A percentile compares a stretch with the other conserved stretches of the same genome.
These are phyloP conservation scores for Ryuthela nishihirai DNA, from an alignment of 2,888 invertebrate genomes.

Conservation along the genomic window DNA sequence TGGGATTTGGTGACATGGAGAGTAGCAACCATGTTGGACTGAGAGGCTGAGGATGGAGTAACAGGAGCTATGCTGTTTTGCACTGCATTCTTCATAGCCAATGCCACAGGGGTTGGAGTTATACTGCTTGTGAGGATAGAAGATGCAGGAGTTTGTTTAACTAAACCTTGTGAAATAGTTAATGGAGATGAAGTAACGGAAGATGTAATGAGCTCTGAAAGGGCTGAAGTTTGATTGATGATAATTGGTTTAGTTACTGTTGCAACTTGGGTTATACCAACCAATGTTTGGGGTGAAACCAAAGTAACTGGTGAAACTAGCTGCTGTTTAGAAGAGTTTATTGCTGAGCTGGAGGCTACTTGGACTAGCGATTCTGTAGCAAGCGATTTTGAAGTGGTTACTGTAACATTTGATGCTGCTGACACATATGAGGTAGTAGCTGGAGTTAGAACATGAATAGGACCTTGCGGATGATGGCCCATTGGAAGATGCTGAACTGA, in stretches of 20 bases:
- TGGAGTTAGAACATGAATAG: constrained; percentile 30
- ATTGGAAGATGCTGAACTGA: constrained; percentile 20
- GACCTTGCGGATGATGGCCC: constrained; percentile 21
- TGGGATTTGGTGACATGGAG: constrained; percentile 27
- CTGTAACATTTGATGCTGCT: constrained; percentile 3
- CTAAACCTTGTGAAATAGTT: constrained; percentile 12
- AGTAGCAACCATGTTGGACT: constrained; percentile 26
- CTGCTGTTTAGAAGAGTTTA: constrained; percentile 21
- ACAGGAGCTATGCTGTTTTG: constrained; percentile 1
- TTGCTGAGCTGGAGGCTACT: constrained; percentile 11
- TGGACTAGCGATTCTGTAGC: constrained; percentile 24
- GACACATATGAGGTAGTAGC: constrained; percentile 24
- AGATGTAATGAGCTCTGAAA: constrained; percentile 15
- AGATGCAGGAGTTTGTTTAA: constrained; percentile 18
- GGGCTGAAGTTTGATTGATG: background rate
- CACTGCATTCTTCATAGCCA: constrained; percentile 22
- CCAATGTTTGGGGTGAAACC: constrained; percentile 24
- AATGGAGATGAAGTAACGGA: constrained; percentile 2
- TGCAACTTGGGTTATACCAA: constrained; percentile 21
- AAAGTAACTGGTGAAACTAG: constrained; percentile 27
- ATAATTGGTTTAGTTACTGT: constrained; percentile 15
- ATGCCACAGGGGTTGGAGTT: constrained; percentile 7
- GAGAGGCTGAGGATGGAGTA: constrained; percentile 3
- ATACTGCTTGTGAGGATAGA: constrained; percentile 14
- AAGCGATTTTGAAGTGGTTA: constrained; percentile 5